Base-by-base conservation (phyloP, 2,888 invertebrate species). In the Heliconius hortense region DNA sequence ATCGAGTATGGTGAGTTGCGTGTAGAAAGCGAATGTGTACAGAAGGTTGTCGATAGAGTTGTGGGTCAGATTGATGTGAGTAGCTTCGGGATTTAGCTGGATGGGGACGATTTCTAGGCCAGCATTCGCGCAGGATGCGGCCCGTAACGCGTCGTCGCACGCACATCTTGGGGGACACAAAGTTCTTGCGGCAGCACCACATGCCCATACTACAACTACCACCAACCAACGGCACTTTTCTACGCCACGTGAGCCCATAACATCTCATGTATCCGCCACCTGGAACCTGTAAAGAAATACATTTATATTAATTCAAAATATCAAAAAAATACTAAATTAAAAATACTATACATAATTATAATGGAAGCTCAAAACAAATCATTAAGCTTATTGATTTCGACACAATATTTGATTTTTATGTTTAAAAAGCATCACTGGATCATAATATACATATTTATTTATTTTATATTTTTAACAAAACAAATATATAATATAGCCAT, bases 81-180 rank as follows among this genome's bases (percentile, higher is more conserved):
- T 96, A 71, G 97, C 96, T 87, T 97, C 97, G 62, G 98, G 98
- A 90, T 98, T 98, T 81, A 98, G 95, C 87, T 97, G 97, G 82
- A 98, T 97, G 78, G 98, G 98, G 74, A 98, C 97, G 82, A 97
- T 96, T 87, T 97, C 97, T 81, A 98, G 95, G 78, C 95, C 95
- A 74, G 97, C 97, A 84, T 96, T 95, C 81, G 96, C 96, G 89
- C 98, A 98, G 80, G 96, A 95, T 43, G 97, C 96, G 77, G 95
- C 95, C 80, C 97, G 95, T 80, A 95, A 93, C 72, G 96, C 95
- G 88, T 98, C 97, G 94, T 96, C 96, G 94, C 98, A 98, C 79
- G 95, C 95, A 89, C 98, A 98, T 83, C 96, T 96, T 76, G 96
- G 95, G 70, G 98, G 98, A 88, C 98, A 98, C 79, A 97, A 95